Evolutionary conservation across 2,888 invertebrate genomes (phyloP), one percentile per base, ranked within the genome.

Genomic region (Microplitis manilae): DNA sequence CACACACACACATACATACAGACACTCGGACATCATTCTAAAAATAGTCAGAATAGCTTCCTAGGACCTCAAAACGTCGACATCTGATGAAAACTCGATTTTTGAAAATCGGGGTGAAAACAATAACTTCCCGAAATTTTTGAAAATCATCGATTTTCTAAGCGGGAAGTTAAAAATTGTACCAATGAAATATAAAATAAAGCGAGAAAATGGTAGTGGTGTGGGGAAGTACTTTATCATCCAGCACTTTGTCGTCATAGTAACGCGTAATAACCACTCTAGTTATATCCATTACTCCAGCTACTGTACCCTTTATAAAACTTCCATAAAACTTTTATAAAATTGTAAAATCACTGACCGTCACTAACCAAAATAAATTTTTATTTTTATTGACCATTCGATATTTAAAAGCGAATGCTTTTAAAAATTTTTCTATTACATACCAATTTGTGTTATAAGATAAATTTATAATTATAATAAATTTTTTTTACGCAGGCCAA

Each of bases 401-500:
- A 15, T 17, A 20, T 2, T 64, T 64, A 8, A 64, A 8, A 9
- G 20, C 8, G 5, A 64, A 64, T 20, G 4, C 64, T 17, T 50
- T 13, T 9, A 9, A 9, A 8, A 50, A 8, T 9, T 50, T 50
- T 50, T 9, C 13, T 50, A 9, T 50, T 50, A 30, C 30, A 30
- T 30, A 30, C 30, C 30, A 30, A 2, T 30, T 30, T 30, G 30
- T 30, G 6, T 50, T 13, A 9, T 50, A 8, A 68, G 6, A 39
- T 40, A 68, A 13, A 8, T 70, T 30, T 1, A 17, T 70, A 4
- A 50, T 17, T 17, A 2, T 7, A 62, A 59, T 41, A 50, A 60
- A 39, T 9, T 40, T 20, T 50, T 72, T 15, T 6, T 38, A 15
- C 86, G 15, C 88, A 95, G 95, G 94, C 82, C 96, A 97, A 93